A percentile compares a stretch with the other conserved stretches of the same genome.
phyloP scores from a whole-genome alignment of 2,888 invertebrate species.

The Piscicola geometra region DNA sequence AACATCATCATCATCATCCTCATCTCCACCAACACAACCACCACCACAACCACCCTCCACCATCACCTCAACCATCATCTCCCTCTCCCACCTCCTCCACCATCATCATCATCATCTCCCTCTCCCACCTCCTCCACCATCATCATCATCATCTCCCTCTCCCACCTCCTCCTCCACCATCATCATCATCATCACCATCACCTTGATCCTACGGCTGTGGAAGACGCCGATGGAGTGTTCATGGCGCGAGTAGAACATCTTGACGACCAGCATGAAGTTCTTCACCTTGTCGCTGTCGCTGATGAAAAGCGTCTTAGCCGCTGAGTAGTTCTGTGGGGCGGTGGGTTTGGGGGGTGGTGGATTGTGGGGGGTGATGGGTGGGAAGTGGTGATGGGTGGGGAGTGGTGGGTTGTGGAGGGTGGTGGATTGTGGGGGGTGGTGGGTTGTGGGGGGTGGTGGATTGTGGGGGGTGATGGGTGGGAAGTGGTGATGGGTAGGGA shows the following conservation, averaged over 20 bases:
- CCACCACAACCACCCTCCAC: neutral
- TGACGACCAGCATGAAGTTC: conserved; percentile 96
- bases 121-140: too few relatives aligned
- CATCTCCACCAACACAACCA: neutral
- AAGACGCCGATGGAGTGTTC: conserved; percentile 98
- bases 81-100: neutral
- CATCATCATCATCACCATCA: neutral
- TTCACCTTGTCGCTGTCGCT: conserved; percentile 89
- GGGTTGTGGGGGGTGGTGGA: conserved; percentile 67
- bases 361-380: conserved; percentile 1
- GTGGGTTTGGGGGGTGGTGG: neutral
- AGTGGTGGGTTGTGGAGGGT: neutral
- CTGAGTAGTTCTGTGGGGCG: conserved; percentile 78
- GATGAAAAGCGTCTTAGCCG: conserved; percentile 97
- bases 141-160: too few relatives aligned
- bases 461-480: neutral
- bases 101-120: too few relatives aligned
- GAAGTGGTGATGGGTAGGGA: neutral
- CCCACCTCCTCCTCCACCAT: too few relatives aligned
- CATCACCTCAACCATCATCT: neutral
- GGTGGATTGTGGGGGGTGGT: conserved; percentile 70
- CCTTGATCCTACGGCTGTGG: conserved; percentile 96
- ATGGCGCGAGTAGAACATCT: conserved; percentile 92
- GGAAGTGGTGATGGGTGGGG: neutral
- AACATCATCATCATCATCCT: too few relatives aligned